A percentile compares a stretch with the other conserved stretches of the same genome.
Conservation (phyloP, 2,797 vertebrate genomes). For the Bovichtus diacanthus region DNA sequence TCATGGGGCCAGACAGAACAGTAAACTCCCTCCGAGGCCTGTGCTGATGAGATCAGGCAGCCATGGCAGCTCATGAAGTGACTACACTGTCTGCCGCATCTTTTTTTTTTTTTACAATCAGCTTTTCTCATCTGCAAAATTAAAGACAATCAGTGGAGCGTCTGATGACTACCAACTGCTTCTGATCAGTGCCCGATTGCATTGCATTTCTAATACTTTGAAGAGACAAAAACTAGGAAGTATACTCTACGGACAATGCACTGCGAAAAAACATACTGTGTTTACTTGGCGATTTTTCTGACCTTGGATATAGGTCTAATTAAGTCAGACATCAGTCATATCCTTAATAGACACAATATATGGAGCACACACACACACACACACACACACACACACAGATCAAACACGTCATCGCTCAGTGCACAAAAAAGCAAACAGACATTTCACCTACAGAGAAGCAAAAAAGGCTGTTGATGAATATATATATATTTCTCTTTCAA, state of each 20-base stretch:
- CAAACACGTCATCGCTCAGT: background rate
- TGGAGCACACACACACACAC: background rate
- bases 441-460: background rate
- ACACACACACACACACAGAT: background rate
- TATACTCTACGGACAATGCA: background rate
- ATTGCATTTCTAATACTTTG: background rate
- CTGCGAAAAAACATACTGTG: background rate
- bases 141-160: background rate
- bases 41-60: background rate
- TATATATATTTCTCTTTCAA: conserved; percentile 4
- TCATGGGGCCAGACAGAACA: conserved; percentile 3
- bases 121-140: background rate
- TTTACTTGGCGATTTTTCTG: background rate
- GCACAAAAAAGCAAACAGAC: background rate
- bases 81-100: background rate
- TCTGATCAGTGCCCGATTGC: background rate
- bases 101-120: background rate
- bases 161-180: background rate
- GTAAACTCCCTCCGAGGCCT: background rate
- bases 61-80: background rate
- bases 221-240: background rate
- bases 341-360: background rate
- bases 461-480: background rate
- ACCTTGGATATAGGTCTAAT: background rate
- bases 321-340: background rate